Base-by-base conservation (phyloP, 2,888 invertebrate species). In the Diplolepis rosae region DNA sequence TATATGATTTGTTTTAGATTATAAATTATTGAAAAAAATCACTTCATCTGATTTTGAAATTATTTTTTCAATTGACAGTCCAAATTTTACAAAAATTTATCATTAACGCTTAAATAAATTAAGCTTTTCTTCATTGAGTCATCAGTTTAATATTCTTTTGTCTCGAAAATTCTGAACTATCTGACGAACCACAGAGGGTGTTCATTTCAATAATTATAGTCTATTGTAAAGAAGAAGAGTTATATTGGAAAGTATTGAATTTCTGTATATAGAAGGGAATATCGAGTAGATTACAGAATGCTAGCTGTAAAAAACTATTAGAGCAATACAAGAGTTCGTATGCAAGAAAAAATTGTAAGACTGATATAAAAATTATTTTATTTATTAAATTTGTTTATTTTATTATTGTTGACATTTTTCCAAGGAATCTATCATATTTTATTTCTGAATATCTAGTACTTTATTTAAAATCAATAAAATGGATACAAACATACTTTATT, bases 201-300 rank as follows among this genome's bases (percentile, higher is more conserved):
- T 13, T 50, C 27, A 50, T 50, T 50, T 50, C 22, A n/a, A 61
- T 61, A 24, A 35, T 39, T 39, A 15, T 35, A 27, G 35, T 61
- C 61, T 39, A 61, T 39, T 61, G 61, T 22, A 13, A 35, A 13
- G 24, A 39, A n/a, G 24, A 7, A 24, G 18, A 35, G n/a, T 39
- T 61, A n/a, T 39, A 61, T 61, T 39, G 61, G 61, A 24, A 61
- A 39, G 24, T 61, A 61, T 61, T 61, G 61, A 61, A 39, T 61
- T 24, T 61, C 35, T 24, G 61, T 24, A 39, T 61, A 61, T 61
- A 61, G 39, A 61, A 61, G 24, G 13, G 61, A 22, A 61, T 39
- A 39, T 39, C 24, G 39, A 22, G 24, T n/a, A 39, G 24, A 4
- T 5, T 39, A 24, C 27, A 61, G 18, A 61, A 35, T 61, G 61